Percentiles rank a stretch among this genome's conserved stretches.
phyloP scores from a whole-genome alignment of 2,113 vertebrate genomes.

The Scomber scombrus region DNA sequence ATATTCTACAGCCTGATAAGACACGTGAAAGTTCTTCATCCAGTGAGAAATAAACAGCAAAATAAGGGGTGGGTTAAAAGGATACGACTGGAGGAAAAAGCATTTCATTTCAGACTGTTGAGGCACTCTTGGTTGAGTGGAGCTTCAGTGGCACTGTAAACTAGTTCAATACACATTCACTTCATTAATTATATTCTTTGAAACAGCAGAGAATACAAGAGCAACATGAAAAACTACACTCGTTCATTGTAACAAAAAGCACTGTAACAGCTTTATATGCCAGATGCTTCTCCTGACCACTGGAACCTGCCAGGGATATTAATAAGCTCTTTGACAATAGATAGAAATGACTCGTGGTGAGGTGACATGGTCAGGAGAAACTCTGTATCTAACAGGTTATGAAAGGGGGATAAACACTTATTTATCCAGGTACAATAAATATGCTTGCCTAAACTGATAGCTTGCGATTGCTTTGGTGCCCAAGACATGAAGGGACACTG shows the following conservation, averaged over 20 bases:
- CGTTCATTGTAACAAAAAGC: slow-evolving; percentile 59
- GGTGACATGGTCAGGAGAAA: slow-evolving; percentile 51
- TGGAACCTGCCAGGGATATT: slow-evolving; percentile 14
- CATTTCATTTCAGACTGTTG: slow-evolving; percentile 62
- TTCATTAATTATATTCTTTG: slow-evolving; percentile 54
- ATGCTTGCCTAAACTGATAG: slow-evolving; percentile 46
- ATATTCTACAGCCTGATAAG: slow-evolving; percentile 19
- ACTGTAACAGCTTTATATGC: slow-evolving; percentile 69
- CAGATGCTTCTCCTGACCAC: slow-evolving; percentile 65
- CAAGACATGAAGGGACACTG: slow-evolving; percentile 28
- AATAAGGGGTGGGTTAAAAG: neutral
- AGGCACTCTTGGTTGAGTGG: slow-evolving; percentile 76
- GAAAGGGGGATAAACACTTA: slow-evolving; percentile 54
- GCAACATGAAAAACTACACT: slow-evolving; percentile 62
- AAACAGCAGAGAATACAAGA: slow-evolving; percentile 45
- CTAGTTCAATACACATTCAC: slow-evolving; percentile 71
- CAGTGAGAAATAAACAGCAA: slow-evolving; percentile 14
- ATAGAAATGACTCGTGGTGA: slow-evolving; percentile 22
- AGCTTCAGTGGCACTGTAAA: slow-evolving; percentile 75
- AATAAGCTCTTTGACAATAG: slow-evolving; percentile 29
- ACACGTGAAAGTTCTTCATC: neutral
- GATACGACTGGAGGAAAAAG: neutral
- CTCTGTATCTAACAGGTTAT: slow-evolving; percentile 37
- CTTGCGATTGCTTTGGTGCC: slow-evolving; percentile 47
- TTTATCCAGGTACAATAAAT: slow-evolving; percentile 73